Evolutionary conservation across 1,140 invertebrate genomes (phyloP).

Genomic region (Panagrolaimus sp.): DNA sequence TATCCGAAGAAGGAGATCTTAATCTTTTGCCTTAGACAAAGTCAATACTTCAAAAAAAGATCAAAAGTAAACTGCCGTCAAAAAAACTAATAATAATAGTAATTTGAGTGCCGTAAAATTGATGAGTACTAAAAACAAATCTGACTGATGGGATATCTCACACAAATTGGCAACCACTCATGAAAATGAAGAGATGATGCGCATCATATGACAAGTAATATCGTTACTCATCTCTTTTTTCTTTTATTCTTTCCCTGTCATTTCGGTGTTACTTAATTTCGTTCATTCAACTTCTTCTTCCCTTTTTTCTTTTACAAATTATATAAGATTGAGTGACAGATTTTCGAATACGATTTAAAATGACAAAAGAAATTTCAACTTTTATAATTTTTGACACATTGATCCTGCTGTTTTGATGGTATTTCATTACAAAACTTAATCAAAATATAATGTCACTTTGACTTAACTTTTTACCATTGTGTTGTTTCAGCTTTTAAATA

Average conservation of each 20-base stretch:
- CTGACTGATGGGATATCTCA: conserved; percentile 9
- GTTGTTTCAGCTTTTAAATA: too few species aligned
- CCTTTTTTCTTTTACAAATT: background rate
- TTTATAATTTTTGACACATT: too few species aligned
- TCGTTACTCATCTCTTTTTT: background rate
- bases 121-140: background rate
- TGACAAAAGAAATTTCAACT: too few species aligned
- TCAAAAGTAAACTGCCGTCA: background rate
- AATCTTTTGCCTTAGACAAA: conserved; percentile 1
- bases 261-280: too few species aligned
- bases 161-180: conserved; percentile 9
- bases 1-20: background rate
- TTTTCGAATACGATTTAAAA: too few species aligned
- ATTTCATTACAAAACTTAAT: too few species aligned
- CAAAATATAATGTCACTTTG: too few species aligned
- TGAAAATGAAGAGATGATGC: conserved; percentile 1
- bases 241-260: too few species aligned
- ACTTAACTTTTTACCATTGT: too few species aligned
- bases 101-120: conserved; percentile 4
- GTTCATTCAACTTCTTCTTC: background rate
- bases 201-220: background rate
- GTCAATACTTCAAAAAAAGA: background rate
- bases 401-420: too few species aligned
- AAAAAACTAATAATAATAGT: background rate
- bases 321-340: background rate